Evolutionary conservation across 2,888 invertebrate species (phyloP).

Genomic region (Andrena camellia): DNA sequence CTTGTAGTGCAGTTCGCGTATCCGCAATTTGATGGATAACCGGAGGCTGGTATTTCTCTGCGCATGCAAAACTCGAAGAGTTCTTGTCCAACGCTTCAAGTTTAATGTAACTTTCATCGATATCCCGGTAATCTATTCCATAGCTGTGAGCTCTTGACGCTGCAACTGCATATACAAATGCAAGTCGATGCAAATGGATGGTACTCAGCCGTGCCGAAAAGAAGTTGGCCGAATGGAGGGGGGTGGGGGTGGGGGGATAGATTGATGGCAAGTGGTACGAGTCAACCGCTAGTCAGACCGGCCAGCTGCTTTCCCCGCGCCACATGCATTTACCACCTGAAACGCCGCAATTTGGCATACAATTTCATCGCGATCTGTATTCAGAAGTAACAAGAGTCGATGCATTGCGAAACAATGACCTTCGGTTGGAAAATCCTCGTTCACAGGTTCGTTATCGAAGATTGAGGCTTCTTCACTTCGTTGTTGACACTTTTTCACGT

Average conservation of each 20-base stretch:
- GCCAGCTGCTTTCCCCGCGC: too few species aligned
- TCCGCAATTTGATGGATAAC: constrained; percentile 55
- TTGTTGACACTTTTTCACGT: background rate
- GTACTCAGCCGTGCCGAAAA: background rate
- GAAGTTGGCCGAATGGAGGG: background rate
- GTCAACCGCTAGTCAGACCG: constrained; percentile 1
- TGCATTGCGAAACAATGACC: background rate
- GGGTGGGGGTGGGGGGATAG: background rate
- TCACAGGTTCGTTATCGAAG: background rate
- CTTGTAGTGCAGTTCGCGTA: constrained; percentile 16
- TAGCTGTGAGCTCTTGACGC: background rate
- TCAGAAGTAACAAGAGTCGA: background rate
- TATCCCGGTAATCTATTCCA: constrained; percentile 14
- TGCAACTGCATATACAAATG: background rate
- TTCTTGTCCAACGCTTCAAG: background rate
- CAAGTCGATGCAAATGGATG: background rate
- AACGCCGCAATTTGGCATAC: background rate
- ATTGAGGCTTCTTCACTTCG: background rate
- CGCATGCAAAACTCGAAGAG: constrained; percentile 49
- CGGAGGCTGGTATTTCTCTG: constrained; percentile 46
- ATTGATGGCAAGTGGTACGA: constrained; percentile 22
- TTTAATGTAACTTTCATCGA: background rate
- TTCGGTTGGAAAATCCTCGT: background rate
- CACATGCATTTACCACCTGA: background rate
- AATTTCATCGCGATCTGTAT: background rate